Evolutionary conservation across 1,140 invertebrate genomes (phyloP), one percentile per base, ranked within the genome.

Genomic region (Camponotus floridanus): DNA sequence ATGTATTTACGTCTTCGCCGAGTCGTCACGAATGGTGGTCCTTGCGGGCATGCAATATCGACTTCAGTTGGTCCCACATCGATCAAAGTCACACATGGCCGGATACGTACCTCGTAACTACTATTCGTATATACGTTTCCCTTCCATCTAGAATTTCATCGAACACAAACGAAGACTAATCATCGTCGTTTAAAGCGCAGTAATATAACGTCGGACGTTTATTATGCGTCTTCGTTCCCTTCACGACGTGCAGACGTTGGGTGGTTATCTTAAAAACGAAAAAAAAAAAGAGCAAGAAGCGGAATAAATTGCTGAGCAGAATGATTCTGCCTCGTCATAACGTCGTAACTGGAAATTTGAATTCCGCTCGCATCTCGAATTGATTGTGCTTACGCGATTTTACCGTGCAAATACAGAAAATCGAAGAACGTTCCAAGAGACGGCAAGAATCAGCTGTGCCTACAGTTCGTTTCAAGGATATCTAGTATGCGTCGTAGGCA

Each of bases 401-500:
- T 57, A 48, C 64, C 57, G 76, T 31, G 79, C 88, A 90, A 90
- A 90, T 85, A 90, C 70, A 61, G 15, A 48, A 3, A 8, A 7
- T 21, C 64, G 45, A 61, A 26, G 33, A 21, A 70, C 26, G 45
- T 76, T 89, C 61, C 62, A 45, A 65, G 76, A 87, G 68, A 76
- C 74, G 76, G 87, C 87, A 76, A 83, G 36, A 13, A 9, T 59
- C 7, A 15, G 51, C 67, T 81, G 76, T 74, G 80, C 68, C 86
- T 87, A 85, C 76, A 86, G 76, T 87, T 90, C 88, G 88, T 91
- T 91, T 92, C 62, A 87, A 81, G 85, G 84, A 81, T 90, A 91
- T 88, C 87, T 81, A 78, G 85, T 90, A 92, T 89, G 87, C 88
- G 80, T 55, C 80, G 71, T 88, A 85, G 89, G 70, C 74, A 70